These are phyloP conservation scores for Lasiurus borealis DNA, from an alignment of 2,113 vertebrate species.

Conservation along the genomic window DNA sequence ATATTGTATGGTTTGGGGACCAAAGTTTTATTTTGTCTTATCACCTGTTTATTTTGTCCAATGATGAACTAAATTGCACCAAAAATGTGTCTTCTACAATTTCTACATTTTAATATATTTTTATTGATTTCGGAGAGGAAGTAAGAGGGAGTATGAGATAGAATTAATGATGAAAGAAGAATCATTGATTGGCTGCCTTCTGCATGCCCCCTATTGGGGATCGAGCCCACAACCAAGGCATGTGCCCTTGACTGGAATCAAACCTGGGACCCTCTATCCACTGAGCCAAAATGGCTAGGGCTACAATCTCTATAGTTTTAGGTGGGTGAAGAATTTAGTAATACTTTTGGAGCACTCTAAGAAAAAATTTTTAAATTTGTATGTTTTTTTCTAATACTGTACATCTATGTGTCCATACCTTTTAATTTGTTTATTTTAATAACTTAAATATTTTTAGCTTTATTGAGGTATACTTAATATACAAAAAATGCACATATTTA, in stretches of 20 bases:
- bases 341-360: not conserved
- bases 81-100: not conserved
- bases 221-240: too few species aligned
- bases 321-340: not conserved
- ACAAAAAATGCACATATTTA: not conserved
- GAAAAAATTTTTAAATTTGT: not conserved
- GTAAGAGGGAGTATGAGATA: too few species aligned
- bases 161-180: too few species aligned
- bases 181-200: too few species aligned
- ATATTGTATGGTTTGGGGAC: not conserved
- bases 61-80: not conserved
- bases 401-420: not conserved
- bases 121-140: too few species aligned
- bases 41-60: not conserved
- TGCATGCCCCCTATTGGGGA: too few species aligned
- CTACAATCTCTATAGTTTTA: not conserved
- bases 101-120: not conserved
- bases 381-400: not conserved
- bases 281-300: too few species aligned
- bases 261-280: too few species aligned
- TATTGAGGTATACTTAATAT: not conserved
- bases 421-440: not conserved
- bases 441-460: not conserved
- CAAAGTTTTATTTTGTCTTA: not conserved
- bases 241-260: too few species aligned